A percentile compares a stretch with the other conserved stretches of the same genome.
phyloP scores from a whole-genome alignment of 2,797 vertebrate species.

The Petrocephalus schoutedeni region DNA sequence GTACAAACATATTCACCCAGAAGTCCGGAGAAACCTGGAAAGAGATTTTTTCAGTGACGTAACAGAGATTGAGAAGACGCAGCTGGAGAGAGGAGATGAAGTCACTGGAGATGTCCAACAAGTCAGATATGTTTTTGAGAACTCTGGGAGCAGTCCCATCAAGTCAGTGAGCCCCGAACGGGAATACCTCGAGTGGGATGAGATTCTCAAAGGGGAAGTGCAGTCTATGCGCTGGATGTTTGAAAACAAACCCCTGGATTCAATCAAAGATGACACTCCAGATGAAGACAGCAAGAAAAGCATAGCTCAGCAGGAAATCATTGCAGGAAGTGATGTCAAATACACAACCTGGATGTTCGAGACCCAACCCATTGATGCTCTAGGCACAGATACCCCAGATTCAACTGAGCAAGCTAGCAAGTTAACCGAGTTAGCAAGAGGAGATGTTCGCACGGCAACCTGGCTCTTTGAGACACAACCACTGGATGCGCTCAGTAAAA shows the following conservation, averaged over 20 bases:
- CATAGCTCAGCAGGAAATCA: conserved; percentile 75
- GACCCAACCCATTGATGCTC: conserved; percentile 70
- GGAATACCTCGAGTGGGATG: conserved; percentile 73
- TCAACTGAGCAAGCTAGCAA: conserved; percentile 53
- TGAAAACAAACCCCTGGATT: conserved; percentile 76
- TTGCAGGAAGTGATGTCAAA: conserved; percentile 74
- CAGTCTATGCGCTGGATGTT: conserved; percentile 81
- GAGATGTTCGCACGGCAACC: conserved; percentile 65
- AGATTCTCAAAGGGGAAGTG: conserved; percentile 81
- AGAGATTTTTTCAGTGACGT: conserved; percentile 71
- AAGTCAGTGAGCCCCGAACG: conserved; percentile 67
- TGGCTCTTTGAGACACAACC: conserved; percentile 82
- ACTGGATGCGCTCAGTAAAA: conserved; percentile 72
- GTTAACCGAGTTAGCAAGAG: conserved; percentile 65
- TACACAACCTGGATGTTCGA: conserved; percentile 87
- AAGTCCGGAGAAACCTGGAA: conserved; percentile 76
- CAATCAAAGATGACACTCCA: conserved; percentile 69
- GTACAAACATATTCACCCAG: conserved; percentile 78
- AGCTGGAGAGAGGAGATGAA: conserved; percentile 51
- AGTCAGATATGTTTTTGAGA: conserved; percentile 73
- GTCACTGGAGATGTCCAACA: conserved; percentile 67
- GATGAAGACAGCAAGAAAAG: conserved; percentile 59
- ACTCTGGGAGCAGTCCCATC: conserved; percentile 59
- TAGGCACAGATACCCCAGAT: conserved; percentile 46
- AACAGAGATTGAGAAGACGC: conserved; percentile 57